These are phyloP conservation scores for Sesamia inferens DNA, from an alignment of 2,888 invertebrate genomes.

Conservation along the genomic window DNA sequence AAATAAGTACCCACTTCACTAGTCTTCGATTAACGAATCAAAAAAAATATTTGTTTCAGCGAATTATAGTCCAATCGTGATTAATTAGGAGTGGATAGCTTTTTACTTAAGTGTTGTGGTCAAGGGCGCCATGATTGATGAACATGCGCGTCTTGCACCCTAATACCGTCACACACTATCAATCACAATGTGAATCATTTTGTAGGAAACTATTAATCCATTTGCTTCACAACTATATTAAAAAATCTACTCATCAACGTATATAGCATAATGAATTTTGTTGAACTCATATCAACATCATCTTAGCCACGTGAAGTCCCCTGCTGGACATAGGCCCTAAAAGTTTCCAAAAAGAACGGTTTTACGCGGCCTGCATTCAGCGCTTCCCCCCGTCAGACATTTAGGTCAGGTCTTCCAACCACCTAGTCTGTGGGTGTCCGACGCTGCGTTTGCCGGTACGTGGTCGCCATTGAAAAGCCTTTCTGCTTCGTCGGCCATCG, in stretches of 20 bases:
- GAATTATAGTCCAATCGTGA: constrained; percentile 29
- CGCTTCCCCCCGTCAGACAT: too few relatives aligned
- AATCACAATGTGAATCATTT: neutral
- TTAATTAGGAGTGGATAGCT: constrained; percentile 39
- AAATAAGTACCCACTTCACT: neutral
- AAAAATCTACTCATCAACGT: neutral
- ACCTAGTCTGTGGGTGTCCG: too few relatives aligned
- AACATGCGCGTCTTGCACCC: neutral
- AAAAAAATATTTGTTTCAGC: constrained; percentile 14
- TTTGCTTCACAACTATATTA: neutral
- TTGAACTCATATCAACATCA: neutral
- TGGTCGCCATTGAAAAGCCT: too few relatives aligned
- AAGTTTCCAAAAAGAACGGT: too few relatives aligned
- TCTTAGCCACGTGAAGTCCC: too few relatives aligned
- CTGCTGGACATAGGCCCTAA: too few relatives aligned
- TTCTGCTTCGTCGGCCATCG: too few relatives aligned
- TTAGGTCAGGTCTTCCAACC: too few relatives aligned
- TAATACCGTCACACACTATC: neutral
- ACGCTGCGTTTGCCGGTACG: too few relatives aligned
- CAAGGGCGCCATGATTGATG: constrained; percentile 37
- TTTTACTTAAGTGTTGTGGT: constrained; percentile 19
- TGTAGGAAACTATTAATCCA: neutral
- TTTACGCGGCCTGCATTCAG: too few relatives aligned
- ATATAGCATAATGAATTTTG: neutral
- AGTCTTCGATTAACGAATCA: neutral